phyloP scores from a whole-genome alignment of 2,888 invertebrate species.

The Corbicula japonica region DNA sequence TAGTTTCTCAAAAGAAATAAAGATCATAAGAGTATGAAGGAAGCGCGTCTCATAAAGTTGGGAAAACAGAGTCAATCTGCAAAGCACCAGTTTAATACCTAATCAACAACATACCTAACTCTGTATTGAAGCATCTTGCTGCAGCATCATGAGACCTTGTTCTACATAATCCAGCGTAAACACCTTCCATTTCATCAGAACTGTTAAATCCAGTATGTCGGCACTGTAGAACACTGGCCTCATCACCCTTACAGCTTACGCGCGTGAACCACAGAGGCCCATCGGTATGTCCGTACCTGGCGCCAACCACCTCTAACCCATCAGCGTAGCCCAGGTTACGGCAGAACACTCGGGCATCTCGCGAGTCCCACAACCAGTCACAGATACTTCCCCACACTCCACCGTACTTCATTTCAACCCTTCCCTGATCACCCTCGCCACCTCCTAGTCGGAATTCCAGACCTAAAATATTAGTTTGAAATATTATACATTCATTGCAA shows the following conservation, averaged over 20 bases:
- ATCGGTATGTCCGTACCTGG: conserved; percentile 65
- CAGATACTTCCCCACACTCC: conserved; percentile 78
- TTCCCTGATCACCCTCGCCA: conserved; percentile 70
- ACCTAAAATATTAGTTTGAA: no score
- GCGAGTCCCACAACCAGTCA: conserved; percentile 73
- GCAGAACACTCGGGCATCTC: conserved; percentile 77
- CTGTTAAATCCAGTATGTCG: conserved; percentile 76
- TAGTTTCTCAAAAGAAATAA: no score
- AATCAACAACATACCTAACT: conserved; percentile 75
- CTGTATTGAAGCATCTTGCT: conserved; percentile 73
- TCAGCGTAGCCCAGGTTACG: conserved; percentile 66
- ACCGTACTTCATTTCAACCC: conserved; percentile 76
- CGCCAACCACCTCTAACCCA: conserved; percentile 69
- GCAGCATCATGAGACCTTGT: conserved; percentile 73
- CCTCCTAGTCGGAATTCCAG: conserved; percentile 70
- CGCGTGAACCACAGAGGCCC: conserved; percentile 73
- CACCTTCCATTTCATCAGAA: conserved; percentile 65
- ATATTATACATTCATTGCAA: no score
- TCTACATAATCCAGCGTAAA: conserved; percentile 70
- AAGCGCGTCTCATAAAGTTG: no score
- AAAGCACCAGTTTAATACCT: no score
- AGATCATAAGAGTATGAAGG: no score
- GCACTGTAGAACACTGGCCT: conserved; percentile 69
- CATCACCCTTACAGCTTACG: conserved; percentile 73
- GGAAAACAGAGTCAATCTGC: no score